Evolutionary conservation across 2,888 invertebrate species (phyloP), one percentile per base, ranked within the genome.

Genomic region (Agonopterix heracliana): DNA sequence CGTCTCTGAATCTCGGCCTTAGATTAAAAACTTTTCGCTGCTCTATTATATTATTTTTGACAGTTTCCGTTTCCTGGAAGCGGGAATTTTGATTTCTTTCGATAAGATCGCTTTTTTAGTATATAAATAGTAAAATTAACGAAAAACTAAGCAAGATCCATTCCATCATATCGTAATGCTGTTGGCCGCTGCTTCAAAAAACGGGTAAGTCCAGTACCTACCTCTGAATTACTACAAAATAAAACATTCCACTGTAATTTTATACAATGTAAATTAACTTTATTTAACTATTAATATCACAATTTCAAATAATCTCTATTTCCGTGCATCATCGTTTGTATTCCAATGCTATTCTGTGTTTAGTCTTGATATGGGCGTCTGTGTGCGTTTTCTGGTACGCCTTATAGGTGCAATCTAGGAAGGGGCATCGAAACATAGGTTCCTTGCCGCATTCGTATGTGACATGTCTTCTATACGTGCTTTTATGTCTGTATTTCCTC

Each of bases 401-500:
- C 68, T 88, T 88, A 59, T 88, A 89, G 0, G 79, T 79, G 64
- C 88, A 89, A 57, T 87, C 86, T 57, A 85, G 60, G 60, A 84
- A 87, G 3, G 88, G 89, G 63, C 89, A 88, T 48, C 83, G 71
- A 56, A 87, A 88, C 88, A 87, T 89, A 2, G 88, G 88, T 60
- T 91, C 91, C 69, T 91, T 87, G 2, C 92, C 92, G 63, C 92
- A 92, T 65, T 92, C 92, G 60, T 91, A 90, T 41, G 92, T 92
- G 47, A 92, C 81, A 69, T 94, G 94, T 64, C 94, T 90, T 67
- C 92, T 90, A 63, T 94, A 90, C 17, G 93, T 93, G 61, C 92
- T 92, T 78, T 93, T 92, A 81, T 93, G 93, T 58, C 93, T 91
- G 78, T 95, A 95, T 63, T 92, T 91, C 72, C 93, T 91, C 68